Evolutionary conservation across 2,113 vertebrate species (phyloP), one percentile per base, ranked within the genome.

Genomic region (Anhinga anhinga): DNA sequence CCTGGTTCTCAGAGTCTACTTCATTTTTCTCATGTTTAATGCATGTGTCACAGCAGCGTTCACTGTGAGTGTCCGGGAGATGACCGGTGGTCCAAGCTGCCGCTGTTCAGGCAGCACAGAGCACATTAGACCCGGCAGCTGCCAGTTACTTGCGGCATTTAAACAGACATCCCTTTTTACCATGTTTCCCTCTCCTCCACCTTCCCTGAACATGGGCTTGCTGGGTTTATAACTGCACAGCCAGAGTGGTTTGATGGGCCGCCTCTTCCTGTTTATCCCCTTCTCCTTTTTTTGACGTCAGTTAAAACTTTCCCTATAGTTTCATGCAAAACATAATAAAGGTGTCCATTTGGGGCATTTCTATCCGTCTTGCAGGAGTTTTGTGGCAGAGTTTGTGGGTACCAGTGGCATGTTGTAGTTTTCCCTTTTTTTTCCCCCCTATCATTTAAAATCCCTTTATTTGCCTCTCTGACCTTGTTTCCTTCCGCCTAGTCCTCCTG

Each of bases 401-500:
- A 34, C 18, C 34, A 29, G n/a, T 15, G 16, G 16, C n/a, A 26
- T 14, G 23, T 23, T 47, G 38, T 13, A 34, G 38, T 40, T 61
- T 61, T 56, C 32, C 44, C 8, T 44, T 50, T 16, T 7, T 20
- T 3, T 3, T 4, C 2, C 1, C 1, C 25, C 13, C 21, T 7
- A 3, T 2, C n/a, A n/a, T 49, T 74, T 84, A 50, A 69, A 74
- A 69, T 47, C 42, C 29, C 29, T 84, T 74, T 30, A 34, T 63
- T 26, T 84, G 50, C 17, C 21, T 88, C 55, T 55, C 7, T 44
- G 59, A 13, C 11, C 63, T 11, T 78, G 44, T 53, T 65, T 65
- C 40, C 32, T 50, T 84, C 61, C 63, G 44, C 38, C 11, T 47
- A 25, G 61, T 42, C 34, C 34, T 40, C 30, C n/a, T 38, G 13